Base-by-base conservation (phyloP, 2,888 invertebrate genomes). In the Lamproptera curius region DNA sequence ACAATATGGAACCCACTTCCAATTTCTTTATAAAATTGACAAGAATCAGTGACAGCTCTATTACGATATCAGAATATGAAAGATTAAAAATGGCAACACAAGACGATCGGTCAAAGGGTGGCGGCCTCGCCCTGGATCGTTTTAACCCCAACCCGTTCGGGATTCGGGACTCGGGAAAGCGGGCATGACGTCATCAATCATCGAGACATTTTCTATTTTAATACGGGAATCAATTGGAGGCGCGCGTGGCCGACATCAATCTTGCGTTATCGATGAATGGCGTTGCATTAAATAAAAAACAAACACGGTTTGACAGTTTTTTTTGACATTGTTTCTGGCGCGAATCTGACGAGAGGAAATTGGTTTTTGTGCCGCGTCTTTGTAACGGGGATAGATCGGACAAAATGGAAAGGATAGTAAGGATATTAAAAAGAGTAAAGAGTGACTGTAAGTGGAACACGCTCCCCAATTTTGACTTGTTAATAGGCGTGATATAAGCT, bases 141-240 rank as follows among this genome's bases (percentile, higher is more conserved):
- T 63, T 73, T 65, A 70, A 66, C 71, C 70, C 69, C 71, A 70
- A 61, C 76, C 70, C 73, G 72, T 78, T 82, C 76, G 68, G 74
- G 76, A 70, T 67, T 62, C 68, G 73, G 76, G 78, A n/a, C n/a
- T n/a, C 81, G 75, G 68, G 74, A 76, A 70, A 67, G 62, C 68
- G 73, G 76, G 78, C 80, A 81, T 81, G 80, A 79, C 72, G 63
- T 52, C 61, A 83, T 86, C 86, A 73, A 85, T 86, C 86, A 84
- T 67, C 44, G 52, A 42, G 53, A 61, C 64, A 28, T 49, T 50
- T 53, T 50, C 63, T 65, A 63, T 70, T 84, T 85, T 81, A 77
- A 80, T 79, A 83, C 6, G 79, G 77, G 76, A 87, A 87, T 86
- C 86, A 86, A 86, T 86, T 85, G 76, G 73, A 54, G 66, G 50